Base-by-base conservation (phyloP, 2,113 vertebrate species). In the Actinemys pallida region DNA sequence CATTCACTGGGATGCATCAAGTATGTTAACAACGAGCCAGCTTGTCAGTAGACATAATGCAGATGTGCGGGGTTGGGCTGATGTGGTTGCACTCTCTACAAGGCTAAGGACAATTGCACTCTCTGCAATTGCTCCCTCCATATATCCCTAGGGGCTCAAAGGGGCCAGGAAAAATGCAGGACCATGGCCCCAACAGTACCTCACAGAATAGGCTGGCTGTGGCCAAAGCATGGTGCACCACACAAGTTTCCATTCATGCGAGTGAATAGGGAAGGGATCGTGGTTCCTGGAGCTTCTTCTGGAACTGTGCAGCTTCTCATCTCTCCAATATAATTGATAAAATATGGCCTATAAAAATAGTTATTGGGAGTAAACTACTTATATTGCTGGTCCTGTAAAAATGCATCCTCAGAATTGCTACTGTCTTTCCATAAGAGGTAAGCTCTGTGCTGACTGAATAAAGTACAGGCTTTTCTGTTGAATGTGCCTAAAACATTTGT, bases 401-500 rank as follows among this genome's bases (percentile, higher is more conserved):
- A 35, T 56, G 29, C 45, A 49, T 92, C 49, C 42, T 17, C 11
- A 0, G 8, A 96, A n/a, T 62, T 92, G 79, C 86, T 95, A 75
- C 83, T 94, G 94, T 47, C 94, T 93, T 95, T 95, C 1, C 1
- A 92, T 87, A 86, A 96, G 93, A 93, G 81, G 81, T 50, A 95
- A 83, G 87, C 87, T 92, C 89, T 0, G 10, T 96, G 96, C 79
- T 53, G 95, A 94, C 88, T 93, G 94, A 96, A 95, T 96, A 89
- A 96, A 95, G 92, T 87, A 95, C 95, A 96, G 94, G 93, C 95
- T 97, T 96, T 92, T 97, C 93, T 96, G 92, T 87, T 97, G 96
- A 97, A 96, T 97, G 92, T 94, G 94, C 93, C 92, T 97, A 94
- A 95, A 97, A 97, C 89, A 56, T 97, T 97, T 96, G 96, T 94